phyloP scores from a whole-genome alignment of 2,113 vertebrate species.

The Zosterops pallidus region DNA sequence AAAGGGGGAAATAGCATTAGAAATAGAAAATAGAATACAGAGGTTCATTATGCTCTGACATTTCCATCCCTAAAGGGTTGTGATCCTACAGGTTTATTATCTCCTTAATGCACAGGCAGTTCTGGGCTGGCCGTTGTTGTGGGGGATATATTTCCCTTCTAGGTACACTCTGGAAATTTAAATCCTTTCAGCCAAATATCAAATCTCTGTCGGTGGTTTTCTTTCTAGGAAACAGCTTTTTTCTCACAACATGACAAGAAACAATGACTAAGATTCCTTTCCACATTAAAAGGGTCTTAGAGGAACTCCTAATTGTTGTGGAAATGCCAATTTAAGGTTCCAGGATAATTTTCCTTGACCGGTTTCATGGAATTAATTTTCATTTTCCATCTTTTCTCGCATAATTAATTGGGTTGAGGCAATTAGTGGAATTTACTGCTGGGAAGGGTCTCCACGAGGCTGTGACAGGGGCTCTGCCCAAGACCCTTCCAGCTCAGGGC shows the following conservation, averaged over 20 bases:
- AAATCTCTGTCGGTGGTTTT: conserved; percentile 11
- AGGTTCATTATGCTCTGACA: background rate
- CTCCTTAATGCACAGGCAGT: background rate
- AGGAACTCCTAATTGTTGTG: conserved; percentile 1
- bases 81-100: background rate
- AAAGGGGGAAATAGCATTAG: background rate
- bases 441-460: background rate
- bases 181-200: background rate
- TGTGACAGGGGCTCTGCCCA: background rate
- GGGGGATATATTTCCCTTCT: background rate
- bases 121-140: background rate
- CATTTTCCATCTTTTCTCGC: background rate
- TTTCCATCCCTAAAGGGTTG: background rate
- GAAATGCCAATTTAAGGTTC: conserved; percentile 24
- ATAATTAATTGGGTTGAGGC: background rate
- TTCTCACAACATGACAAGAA: conserved; percentile 13
- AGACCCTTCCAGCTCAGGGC: background rate
- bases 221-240: conserved; percentile 23
- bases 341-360: background rate
- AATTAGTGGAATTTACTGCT: background rate
- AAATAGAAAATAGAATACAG: background rate
- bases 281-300: conserved; percentile 43
- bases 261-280: conserved; percentile 9
- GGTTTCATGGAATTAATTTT: background rate
- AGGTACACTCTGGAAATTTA: background rate